Evolutionary conservation across 2,113 vertebrate species (phyloP).

Genomic region (Sinocyclocheilus rhinocerous): DNA sequence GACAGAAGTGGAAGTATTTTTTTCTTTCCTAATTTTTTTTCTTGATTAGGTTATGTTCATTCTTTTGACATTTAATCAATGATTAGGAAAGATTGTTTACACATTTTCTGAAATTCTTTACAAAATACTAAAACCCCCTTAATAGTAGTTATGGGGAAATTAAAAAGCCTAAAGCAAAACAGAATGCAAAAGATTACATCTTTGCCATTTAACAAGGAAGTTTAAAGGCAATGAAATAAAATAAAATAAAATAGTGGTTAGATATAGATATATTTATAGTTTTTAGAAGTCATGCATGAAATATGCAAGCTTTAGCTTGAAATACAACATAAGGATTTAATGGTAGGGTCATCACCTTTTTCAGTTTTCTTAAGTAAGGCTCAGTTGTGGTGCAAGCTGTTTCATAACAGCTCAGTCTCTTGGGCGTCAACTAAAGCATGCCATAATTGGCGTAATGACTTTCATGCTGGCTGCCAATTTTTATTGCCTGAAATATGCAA

Average conservation of each 20-base stretch:
- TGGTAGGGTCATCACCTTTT: background rate
- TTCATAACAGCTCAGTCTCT: background rate
- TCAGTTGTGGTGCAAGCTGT: background rate
- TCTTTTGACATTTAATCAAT: background rate
- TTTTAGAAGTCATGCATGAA: background rate
- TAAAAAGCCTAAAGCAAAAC: background rate
- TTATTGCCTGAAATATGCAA: background rate
- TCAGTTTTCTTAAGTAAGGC: background rate
- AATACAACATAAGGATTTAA: background rate
- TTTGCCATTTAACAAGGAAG: background rate
- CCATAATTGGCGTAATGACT: constrained; percentile 60
- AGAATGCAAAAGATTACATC: background rate
- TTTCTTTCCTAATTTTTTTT: background rate
- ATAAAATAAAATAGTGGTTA: no score
- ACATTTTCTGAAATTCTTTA: background rate
- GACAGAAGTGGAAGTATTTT: background rate
- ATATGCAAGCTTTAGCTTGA: background rate
- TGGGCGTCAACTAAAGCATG: background rate
- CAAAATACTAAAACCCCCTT: background rate
- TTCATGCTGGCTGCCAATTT: constrained; percentile 45
- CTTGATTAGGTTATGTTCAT: background rate
- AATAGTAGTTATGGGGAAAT: background rate
- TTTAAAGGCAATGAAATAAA: background rate
- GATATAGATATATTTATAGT: background rate
- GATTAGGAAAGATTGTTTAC: background rate